Conservation (phyloP, 2,113 vertebrate genomes). For the Gnathonemus longibarbis region DNA sequence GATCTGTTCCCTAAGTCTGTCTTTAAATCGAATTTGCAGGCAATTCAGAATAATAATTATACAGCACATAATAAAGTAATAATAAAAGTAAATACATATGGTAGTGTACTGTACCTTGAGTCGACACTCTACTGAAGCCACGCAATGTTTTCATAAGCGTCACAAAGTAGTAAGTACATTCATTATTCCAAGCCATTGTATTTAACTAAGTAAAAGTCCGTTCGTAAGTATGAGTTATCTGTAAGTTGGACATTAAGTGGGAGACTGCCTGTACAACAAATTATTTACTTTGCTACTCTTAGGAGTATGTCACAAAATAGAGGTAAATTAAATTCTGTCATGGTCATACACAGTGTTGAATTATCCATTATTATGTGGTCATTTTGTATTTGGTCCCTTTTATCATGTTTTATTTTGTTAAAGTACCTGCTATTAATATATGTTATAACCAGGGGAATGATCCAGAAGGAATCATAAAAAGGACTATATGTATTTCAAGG, state of each 20-base stretch:
- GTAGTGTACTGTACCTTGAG: neutral
- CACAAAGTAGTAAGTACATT: neutral
- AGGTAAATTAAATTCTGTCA: neutral
- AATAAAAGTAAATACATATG: neutral
- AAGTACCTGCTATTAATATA: neutral
- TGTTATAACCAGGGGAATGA: neutral
- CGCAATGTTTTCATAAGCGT: neutral
- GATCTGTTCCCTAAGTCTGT: neutral
- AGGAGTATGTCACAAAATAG: neutral
- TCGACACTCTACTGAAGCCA: neutral
- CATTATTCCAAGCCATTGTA: neutral
- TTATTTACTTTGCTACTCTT: neutral
- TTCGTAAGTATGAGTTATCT: neutral
- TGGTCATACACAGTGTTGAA: neutral
- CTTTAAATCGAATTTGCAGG: neutral
- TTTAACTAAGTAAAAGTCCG: neutral
- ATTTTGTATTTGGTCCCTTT: neutral
- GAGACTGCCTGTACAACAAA: neutral
- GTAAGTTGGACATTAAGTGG: neutral
- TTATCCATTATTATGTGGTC: neutral
- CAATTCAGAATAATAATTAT: neutral
- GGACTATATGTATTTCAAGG: neutral
- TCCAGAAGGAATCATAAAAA: neutral
- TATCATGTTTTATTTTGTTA: neutral
- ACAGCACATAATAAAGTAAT: neutral